Conservation (phyloP, 1,140 invertebrate species). For the Cydia amplana region DNA sequence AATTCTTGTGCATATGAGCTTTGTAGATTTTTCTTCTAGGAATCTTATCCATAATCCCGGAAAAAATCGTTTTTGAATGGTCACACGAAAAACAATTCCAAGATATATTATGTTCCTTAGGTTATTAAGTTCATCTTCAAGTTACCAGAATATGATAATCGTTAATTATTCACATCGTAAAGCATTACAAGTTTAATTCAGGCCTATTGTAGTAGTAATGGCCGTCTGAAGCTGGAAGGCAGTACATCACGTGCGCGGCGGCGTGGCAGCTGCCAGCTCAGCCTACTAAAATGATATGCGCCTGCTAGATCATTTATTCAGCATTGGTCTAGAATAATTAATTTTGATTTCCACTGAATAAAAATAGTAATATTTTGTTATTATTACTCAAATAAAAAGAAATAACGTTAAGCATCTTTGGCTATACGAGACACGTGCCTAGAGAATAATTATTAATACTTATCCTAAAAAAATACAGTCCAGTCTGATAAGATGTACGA, state of each 20-base stretch:
- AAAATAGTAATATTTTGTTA: too few relatives aligned
- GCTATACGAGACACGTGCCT: not conserved
- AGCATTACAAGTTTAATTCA: not conserved
- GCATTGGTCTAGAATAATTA: not conserved
- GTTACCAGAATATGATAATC: not conserved
- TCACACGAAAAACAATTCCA: too few relatives aligned
- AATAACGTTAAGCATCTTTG: not conserved
- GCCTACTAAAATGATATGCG: conserved; percentile 8
- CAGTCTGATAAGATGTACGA: too few relatives aligned
- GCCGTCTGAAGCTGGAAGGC: not conserved
- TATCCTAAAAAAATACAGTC: too few relatives aligned
- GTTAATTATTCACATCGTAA: not conserved
- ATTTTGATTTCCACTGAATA: not conserved
- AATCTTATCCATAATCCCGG: too few relatives aligned
- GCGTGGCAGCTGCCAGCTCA: conserved; percentile 6
- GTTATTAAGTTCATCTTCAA: too few relatives aligned
- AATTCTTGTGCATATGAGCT: not conserved
- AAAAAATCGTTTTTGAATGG: too few relatives aligned
- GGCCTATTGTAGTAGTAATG: not conserved
- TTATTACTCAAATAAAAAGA: not conserved
- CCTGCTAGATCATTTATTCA: conserved; percentile 24
- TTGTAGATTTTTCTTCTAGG: too few relatives aligned
- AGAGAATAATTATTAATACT: too few relatives aligned
- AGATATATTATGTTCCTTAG: too few relatives aligned
- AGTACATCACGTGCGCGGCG: not conserved